These are phyloP conservation scores for Merodon equestris DNA, from an alignment of 2,888 invertebrate genomes.

Conservation along the genomic window DNA sequence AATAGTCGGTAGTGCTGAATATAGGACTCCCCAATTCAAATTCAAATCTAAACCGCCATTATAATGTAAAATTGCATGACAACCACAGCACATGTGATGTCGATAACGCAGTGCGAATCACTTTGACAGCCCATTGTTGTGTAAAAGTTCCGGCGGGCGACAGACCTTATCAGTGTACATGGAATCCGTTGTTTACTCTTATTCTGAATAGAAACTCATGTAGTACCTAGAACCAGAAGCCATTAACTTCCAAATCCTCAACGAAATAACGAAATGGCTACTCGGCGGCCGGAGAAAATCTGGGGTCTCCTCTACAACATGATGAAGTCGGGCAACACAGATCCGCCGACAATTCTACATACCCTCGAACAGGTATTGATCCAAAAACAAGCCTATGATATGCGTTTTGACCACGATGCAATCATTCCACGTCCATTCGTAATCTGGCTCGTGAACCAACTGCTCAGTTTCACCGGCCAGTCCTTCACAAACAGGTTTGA, in stretches of 20 bases:
- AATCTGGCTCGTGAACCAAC: constrained; percentile 52
- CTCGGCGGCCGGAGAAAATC: constrained; percentile 74
- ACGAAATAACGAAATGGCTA: constrained; percentile 70
- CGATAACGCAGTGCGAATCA: neutral
- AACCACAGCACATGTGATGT: neutral
- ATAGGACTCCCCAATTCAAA: too few species aligned
- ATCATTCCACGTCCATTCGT: constrained; percentile 48
- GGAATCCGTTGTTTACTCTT: neutral
- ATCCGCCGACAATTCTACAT: constrained; percentile 44
- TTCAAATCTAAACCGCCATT: too few species aligned
- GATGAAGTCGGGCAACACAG: constrained; percentile 70
- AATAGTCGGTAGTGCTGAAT: too few species aligned
- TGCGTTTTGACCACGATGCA: constrained; percentile 53
- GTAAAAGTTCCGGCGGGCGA: neutral
- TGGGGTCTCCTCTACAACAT: constrained; percentile 76
- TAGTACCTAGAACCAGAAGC: too few species aligned
- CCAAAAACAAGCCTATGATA: constrained; percentile 48
- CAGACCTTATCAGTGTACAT: too few species aligned
- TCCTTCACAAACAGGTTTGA: constrained; percentile 41
- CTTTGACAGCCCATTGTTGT: neutral
- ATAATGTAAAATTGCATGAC: too few species aligned
- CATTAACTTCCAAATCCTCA: too few species aligned
- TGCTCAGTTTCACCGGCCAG: constrained; percentile 42
- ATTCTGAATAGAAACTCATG: too few species aligned
- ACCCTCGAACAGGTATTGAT: constrained; percentile 53